These are phyloP conservation scores for Microctenopoma steveboyesi DNA, from an alignment of 2,797 vertebrate genomes.

Conservation along the genomic window DNA sequence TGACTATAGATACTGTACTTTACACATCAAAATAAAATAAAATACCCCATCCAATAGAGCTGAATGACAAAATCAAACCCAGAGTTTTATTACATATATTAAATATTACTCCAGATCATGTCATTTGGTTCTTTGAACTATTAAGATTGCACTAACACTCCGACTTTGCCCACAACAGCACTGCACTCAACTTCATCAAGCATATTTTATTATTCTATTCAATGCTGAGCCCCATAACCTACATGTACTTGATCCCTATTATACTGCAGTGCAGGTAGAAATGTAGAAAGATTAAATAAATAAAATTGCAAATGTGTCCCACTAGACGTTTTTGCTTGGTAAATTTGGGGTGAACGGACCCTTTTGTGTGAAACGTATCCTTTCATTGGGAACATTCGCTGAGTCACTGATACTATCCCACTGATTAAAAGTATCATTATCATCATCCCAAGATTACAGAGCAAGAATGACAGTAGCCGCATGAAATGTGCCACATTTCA, in stretches of 20 bases:
- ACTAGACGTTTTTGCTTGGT: not conserved
- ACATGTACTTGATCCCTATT: not conserved
- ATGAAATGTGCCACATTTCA: constrained; percentile 49
- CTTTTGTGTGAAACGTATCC: constrained; percentile 21
- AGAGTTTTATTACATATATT: no score
- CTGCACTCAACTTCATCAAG: no score
- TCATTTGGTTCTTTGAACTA: no score
- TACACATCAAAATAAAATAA: not conserved
- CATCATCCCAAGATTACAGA: constrained; percentile 35
- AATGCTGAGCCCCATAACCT: no score
- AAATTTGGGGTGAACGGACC: not conserved
- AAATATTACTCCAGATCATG: no score
- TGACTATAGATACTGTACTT: constrained; percentile 45
- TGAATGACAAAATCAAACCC: no score
- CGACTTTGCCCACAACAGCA: no score
- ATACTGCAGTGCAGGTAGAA: not conserved
- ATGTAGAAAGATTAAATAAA: no score
- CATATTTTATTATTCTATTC: no score
- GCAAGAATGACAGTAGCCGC: constrained; percentile 34
- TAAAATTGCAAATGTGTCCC: no score
- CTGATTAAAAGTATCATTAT: constrained; percentile 31
- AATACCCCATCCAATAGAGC: no score
- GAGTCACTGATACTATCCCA: constrained; percentile 20
- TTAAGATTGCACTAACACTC: no score
- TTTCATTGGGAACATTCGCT: constrained; percentile 8